A percentile compares a stretch with the other conserved stretches of the same genome.
phyloP scores from a whole-genome alignment of 2,113 vertebrate genomes.

The Elephantulus edwardii region DNA sequence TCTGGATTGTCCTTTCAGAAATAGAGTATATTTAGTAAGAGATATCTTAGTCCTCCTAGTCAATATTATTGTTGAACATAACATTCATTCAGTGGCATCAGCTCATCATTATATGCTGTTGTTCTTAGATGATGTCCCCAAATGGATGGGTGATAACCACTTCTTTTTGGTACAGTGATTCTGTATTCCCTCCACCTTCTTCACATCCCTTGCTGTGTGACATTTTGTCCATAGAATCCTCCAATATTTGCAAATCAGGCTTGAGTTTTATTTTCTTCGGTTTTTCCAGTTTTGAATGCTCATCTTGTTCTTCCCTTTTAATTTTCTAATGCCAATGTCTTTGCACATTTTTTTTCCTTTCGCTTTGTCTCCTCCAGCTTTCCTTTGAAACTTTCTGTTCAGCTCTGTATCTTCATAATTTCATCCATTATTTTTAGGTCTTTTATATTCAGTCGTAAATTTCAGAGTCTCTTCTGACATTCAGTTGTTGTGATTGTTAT shows the following conservation, averaged over 20 bases:
- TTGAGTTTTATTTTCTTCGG: neutral
- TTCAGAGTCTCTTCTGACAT: neutral
- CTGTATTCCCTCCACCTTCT: neutral
- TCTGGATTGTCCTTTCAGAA: neutral
- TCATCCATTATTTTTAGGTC: neutral
- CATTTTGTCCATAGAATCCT: neutral
- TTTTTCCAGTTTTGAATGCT: neutral
- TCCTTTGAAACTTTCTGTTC: neutral
- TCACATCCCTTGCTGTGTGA: neutral
- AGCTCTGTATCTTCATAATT: neutral
- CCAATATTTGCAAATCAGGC: neutral
- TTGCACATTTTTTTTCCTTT: neutral
- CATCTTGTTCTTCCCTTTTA: neutral
- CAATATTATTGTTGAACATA: too few relatives aligned
- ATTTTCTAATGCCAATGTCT: neutral
- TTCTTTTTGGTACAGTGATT: neutral
- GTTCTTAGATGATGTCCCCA: too few relatives aligned
- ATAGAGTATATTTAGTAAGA: neutral
- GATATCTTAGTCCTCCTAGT: neutral
- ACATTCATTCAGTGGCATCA: neutral
- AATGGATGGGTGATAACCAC: neutral
- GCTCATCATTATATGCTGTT: neutral
- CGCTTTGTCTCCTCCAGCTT: neutral
- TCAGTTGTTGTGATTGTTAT: too few relatives aligned
- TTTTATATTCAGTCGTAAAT: neutral